A percentile compares a stretch with the other conserved stretches of the same genome.
Conservation (phyloP, 2,113 vertebrate species). For the Ceuthmochares aereus region DNA sequence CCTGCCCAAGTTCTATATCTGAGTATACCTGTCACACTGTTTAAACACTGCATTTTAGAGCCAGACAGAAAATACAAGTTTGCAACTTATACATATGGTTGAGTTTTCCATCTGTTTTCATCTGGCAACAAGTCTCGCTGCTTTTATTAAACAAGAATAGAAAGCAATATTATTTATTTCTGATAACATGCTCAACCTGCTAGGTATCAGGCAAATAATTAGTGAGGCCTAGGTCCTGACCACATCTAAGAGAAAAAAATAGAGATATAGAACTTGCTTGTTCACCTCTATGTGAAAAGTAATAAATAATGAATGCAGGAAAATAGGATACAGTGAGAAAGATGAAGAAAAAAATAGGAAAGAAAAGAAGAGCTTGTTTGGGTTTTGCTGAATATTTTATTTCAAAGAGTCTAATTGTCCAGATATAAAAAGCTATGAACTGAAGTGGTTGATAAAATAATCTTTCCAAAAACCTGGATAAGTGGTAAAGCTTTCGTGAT, state of each 20-base stretch:
- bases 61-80: not conserved
- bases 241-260: too few relatives aligned
- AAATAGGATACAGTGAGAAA: not conserved
- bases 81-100: not conserved
- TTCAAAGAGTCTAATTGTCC: not conserved
- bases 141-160: not conserved
- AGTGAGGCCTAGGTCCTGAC: not conserved
- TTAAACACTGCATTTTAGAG: not conserved
- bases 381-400: not conserved
- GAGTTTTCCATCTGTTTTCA: not conserved
- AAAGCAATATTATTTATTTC: not conserved
- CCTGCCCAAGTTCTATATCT: too few relatives aligned
- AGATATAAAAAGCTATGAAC: not conserved
- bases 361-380: not conserved
- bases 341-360: not conserved
- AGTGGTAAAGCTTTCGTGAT: not conserved
- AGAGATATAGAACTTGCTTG: not conserved
- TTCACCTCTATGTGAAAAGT: not conserved
- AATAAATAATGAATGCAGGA: not conserved
- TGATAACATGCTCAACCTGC: not conserved
- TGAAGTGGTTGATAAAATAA: not conserved
- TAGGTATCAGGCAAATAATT: not conserved
- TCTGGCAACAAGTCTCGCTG: not conserved
- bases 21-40: not conserved
- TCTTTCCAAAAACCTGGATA: not conserved